Percentiles rank a stretch among this genome's conserved stretches.
Conservation (phyloP, 2,888 invertebrate species). For the Pristionchus entomophagus region DNA sequence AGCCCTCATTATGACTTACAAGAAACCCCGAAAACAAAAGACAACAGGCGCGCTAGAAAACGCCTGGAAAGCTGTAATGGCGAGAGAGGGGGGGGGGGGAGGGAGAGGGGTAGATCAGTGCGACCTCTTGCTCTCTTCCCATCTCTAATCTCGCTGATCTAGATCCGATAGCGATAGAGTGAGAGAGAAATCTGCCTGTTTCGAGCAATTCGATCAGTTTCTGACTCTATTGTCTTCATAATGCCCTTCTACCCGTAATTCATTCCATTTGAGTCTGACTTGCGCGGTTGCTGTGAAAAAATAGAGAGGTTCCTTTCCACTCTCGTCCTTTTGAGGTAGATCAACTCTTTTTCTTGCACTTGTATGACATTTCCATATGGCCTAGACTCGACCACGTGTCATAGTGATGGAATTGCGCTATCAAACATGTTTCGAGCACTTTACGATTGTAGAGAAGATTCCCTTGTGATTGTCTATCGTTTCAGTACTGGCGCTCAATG, state of each 20-base stretch:
- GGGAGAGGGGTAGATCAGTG: constrained; percentile 7
- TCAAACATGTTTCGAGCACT: not conserved
- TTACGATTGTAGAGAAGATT: not conserved
- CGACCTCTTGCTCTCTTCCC: not conserved
- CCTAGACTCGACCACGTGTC: not conserved
- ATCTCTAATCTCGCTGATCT: not conserved
- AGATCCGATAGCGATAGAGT: not conserved
- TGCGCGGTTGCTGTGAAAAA: not conserved
- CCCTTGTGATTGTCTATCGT: constrained; percentile 3
- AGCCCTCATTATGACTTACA: too few relatives aligned
- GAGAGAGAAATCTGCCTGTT: not conserved
- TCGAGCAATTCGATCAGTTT: not conserved
- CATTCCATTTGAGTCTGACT: not conserved
- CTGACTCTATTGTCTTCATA: not conserved
- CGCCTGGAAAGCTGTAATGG: not conserved
- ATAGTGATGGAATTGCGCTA: not conserved
- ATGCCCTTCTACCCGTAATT: not conserved
- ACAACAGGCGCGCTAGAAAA: not conserved
- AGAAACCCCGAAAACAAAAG: not conserved
- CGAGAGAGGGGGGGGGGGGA: not conserved
- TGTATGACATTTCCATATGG: not conserved
- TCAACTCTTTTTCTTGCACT: not conserved
- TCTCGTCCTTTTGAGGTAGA: not conserved
- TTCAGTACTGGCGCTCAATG: constrained; percentile 56
- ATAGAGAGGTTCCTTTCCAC: not conserved